Conservation (phyloP, 2,888 invertebrate species). For the Phrixothrix hirtus region DNA sequence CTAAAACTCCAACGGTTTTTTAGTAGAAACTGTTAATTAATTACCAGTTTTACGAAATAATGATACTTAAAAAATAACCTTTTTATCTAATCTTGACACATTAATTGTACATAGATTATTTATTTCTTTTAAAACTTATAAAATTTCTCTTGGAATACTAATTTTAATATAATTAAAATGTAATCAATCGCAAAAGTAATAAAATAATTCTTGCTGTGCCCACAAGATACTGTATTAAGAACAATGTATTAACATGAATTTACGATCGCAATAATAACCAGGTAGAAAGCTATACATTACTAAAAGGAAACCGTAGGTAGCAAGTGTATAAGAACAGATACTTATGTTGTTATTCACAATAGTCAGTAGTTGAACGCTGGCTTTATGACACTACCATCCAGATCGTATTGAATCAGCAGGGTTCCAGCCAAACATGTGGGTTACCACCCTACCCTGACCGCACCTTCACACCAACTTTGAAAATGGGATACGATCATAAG, state of each 20-base stretch:
- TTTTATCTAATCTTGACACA: too few relatives aligned
- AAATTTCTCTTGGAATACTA: too few relatives aligned
- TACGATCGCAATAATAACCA: conserved; percentile 16
- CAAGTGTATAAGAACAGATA: conserved; percentile 11
- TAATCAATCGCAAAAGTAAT: too few relatives aligned
- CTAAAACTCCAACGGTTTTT: too few relatives aligned
- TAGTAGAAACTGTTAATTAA: too few relatives aligned
- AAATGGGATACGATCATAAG: conserved; percentile 33
- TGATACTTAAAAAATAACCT: too few relatives aligned
- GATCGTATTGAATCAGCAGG: conserved; percentile 25
- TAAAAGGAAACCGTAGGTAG: conserved; percentile 22
- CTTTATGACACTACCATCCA: conserved; percentile 21
- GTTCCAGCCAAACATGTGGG: conserved; percentile 33
- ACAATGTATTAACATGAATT: conserved; percentile 22
- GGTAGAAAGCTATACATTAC: conserved; percentile 18
- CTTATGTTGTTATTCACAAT: conserved; percentile 20
- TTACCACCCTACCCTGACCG: conserved; percentile 35
- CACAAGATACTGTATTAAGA: conserved; percentile 11
- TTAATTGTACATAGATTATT: too few relatives aligned
- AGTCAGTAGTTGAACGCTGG: conserved; percentile 18
- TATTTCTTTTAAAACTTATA: too few relatives aligned
- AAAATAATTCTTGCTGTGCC: too few relatives aligned
- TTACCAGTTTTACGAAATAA: too few relatives aligned
- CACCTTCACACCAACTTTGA: conserved; percentile 35
- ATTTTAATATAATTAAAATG: too few relatives aligned